These are phyloP conservation scores for Elaphurus davidianus DNA, from an alignment of 2,113 vertebrate species.

Conservation along the genomic window DNA sequence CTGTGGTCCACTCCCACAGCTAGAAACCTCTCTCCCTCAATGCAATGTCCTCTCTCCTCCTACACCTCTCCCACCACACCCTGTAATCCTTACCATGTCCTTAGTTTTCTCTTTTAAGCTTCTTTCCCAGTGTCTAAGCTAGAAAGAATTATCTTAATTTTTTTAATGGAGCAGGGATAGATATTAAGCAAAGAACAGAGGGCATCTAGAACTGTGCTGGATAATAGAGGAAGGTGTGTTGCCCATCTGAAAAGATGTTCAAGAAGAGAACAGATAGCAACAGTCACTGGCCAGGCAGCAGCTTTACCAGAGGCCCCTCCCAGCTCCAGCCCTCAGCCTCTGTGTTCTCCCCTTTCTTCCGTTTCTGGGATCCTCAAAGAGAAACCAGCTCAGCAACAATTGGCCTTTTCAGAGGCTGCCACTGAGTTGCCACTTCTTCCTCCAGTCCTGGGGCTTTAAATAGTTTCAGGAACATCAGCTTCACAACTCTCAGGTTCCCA, in stretches of 20 bases:
- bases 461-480: not conserved
- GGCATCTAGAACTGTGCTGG: not conserved
- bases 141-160: not conserved
- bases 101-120: not conserved
- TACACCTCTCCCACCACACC: not conserved
- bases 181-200: not conserved
- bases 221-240: not conserved
- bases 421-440: not conserved
- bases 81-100: not conserved
- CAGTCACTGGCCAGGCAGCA: not conserved
- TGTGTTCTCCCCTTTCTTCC: not conserved
- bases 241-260: not conserved
- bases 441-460: not conserved
- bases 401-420: not conserved
- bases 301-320: not conserved
- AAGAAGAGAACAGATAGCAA: not conserved
- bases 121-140: not conserved
- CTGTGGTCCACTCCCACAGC: not conserved
- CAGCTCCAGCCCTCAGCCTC: not conserved
- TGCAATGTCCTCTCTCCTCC: not conserved
- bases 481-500: not conserved
- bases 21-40: not conserved
- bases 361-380: no score
- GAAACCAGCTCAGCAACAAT: not conserved
- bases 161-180: not conserved